Conservation (phyloP, 2,888 invertebrate genomes). For the Melieria crassipennis region DNA sequence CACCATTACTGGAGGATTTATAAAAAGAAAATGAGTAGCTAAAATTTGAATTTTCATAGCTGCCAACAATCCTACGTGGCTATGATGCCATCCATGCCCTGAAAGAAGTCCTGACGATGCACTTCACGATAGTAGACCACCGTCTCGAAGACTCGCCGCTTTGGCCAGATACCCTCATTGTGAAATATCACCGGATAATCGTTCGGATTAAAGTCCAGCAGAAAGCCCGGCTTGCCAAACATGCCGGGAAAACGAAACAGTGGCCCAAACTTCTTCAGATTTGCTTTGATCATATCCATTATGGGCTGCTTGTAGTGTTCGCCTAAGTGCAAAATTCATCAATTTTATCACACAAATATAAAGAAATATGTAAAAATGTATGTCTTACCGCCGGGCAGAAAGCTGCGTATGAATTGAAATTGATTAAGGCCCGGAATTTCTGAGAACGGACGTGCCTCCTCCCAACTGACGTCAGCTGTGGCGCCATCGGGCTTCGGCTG, state of each 20-base stretch:
- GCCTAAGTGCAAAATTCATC: conserved; percentile 38
- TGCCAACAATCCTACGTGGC: conserved; percentile 40
- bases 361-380: not conserved
- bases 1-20: conserved; percentile 58
- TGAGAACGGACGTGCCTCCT: conserved; percentile 24
- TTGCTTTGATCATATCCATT: conserved; percentile 45
- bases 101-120: conserved; percentile 45
- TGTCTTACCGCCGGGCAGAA: conserved; percentile 63
- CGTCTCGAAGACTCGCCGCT: conserved; percentile 61
- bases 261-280: conserved; percentile 57
- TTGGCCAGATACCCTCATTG: conserved; percentile 66
- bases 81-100: conserved; percentile 47
- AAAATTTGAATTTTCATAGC: too few species aligned
- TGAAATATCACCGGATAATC: conserved; percentile 67
- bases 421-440: conserved; percentile 32
- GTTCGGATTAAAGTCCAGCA: conserved; percentile 67
- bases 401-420: conserved; percentile 65
- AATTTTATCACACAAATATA: too few species aligned
- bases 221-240: conserved; percentile 51
- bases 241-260: conserved; percentile 64
- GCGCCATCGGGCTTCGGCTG: not conserved
- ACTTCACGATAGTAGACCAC: conserved; percentile 62
- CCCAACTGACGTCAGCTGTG: conserved; percentile 24
- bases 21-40: not conserved
- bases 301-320: conserved; percentile 43